Evolutionary conservation across 2,113 vertebrate species (phyloP).

Genomic region (Lophochroa leadbeateri): DNA sequence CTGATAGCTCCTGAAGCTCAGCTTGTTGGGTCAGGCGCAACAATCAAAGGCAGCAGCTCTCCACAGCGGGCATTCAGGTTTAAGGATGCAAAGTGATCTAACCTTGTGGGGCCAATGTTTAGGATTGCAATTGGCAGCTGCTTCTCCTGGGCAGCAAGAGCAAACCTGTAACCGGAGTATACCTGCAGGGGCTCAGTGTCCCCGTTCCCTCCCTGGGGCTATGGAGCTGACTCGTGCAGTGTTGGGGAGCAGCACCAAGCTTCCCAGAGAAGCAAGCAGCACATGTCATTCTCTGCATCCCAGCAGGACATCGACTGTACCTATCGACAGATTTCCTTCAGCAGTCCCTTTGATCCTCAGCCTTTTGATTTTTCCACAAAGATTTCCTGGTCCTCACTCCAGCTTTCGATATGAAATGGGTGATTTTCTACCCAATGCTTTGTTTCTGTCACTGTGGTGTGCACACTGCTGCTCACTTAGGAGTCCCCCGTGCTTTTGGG

Average conservation of each 20-base stretch:
- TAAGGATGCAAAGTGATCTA: conserved; percentile 85
- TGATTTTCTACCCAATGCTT: background rate
- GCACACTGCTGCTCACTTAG: background rate
- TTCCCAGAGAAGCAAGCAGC: background rate
- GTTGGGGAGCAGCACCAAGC: background rate
- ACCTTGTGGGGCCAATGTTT: conserved; percentile 92
- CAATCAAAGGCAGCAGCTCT: conserved; percentile 85
- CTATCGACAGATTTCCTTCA: background rate
- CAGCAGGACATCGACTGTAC: background rate
- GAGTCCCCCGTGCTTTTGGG: background rate
- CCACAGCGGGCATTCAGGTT: conserved; percentile 90
- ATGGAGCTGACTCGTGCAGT: fast-evolving
- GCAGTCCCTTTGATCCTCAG: background rate
- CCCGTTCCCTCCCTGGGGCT: fast-evolving
- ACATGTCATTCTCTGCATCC: fast-evolving
- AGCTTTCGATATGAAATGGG: background rate
- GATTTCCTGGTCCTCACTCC: background rate
- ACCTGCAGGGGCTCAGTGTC: conserved; percentile 72
- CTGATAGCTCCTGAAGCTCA: background rate
- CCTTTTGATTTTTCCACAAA: background rate
- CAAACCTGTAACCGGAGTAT: conserved; percentile 94
- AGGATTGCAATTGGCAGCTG: conserved; percentile 87
- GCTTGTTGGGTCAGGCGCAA: conserved; percentile 18
- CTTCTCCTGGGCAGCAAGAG: conserved; percentile 86
- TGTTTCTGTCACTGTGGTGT: background rate